phyloP scores from a whole-genome alignment of 2,888 invertebrate genomes.

The Drosophila anomelani region DNA sequence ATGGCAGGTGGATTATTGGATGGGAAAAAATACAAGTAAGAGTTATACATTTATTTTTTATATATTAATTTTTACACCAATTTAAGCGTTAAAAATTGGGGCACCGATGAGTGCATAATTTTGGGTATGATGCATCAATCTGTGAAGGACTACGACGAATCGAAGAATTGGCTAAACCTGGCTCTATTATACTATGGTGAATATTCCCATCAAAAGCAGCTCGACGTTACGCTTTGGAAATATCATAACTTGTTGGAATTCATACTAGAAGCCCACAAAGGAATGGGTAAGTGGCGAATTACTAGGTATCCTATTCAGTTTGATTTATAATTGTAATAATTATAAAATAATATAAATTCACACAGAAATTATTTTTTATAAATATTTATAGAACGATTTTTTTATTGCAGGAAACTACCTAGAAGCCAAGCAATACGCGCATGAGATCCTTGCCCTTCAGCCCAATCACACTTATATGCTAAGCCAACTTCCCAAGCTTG shows the following conservation, averaged over 20 bases:
- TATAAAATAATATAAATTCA: too few species aligned
- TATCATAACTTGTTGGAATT: constrained; percentile 15
- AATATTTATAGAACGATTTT: neutral
- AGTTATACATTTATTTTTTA: neutral
- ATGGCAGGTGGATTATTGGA: constrained; percentile 24
- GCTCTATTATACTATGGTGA: constrained; percentile 3
- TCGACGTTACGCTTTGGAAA: constrained; percentile 8
- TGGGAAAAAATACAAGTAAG: constrained; percentile 11
- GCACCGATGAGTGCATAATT: constrained; percentile 24
- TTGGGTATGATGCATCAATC: constrained; percentile 19
- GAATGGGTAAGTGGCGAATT: constrained; percentile 2
- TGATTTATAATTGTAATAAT: too few species aligned
- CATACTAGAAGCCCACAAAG: constrained; percentile 21
- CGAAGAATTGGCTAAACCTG: constrained; percentile 29
- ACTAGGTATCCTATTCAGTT: neutral
- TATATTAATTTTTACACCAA: neutral
- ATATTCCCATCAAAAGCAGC: neutral
- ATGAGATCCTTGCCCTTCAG: neutral
- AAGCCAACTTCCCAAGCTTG: constrained; percentile 8
- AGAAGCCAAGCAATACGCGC: constrained; percentile 6
- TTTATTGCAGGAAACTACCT: constrained; percentile 14
- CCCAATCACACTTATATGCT: constrained; percentile 18
- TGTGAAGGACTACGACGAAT: neutral
- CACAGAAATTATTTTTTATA: too few species aligned
- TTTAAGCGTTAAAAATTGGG: constrained; percentile 12